phyloP scores from a whole-genome alignment of 2,888 invertebrate species.

The Flabesymbios commensalis region DNA sequence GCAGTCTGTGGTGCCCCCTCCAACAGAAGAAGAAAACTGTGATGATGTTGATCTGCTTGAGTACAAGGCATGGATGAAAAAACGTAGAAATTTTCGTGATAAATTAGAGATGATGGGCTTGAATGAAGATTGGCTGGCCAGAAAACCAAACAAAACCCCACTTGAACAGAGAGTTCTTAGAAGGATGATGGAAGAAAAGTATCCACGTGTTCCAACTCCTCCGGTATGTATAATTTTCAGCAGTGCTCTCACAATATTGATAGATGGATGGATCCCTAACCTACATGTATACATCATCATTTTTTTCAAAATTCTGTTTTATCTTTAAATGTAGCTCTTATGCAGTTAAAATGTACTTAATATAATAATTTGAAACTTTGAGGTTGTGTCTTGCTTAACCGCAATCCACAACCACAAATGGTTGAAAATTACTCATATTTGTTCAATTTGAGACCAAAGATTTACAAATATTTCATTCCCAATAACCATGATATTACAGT shows the following conservation, averaged over 20 bases:
- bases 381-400: too few relatives aligned
- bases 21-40: background rate
- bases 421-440: too few relatives aligned
- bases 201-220: slow-evolving; percentile 8
- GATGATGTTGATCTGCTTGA: slow-evolving; percentile 31
- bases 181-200: slow-evolving; percentile 34
- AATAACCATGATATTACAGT: too few relatives aligned
- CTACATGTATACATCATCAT: too few relatives aligned
- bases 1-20: background rate
- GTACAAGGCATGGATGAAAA: slow-evolving; percentile 48
- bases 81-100: slow-evolving; percentile 47
- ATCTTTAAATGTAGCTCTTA: too few relatives aligned
- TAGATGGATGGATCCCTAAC: background rate
- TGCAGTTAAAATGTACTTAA: too few relatives aligned
- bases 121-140: slow-evolving; percentile 45
- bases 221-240: slow-evolving; percentile 22
- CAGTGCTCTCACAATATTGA: background rate
- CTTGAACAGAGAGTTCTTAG: slow-evolving; percentile 49
- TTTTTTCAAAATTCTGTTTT: too few relatives aligned
- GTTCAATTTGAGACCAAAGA: too few relatives aligned
- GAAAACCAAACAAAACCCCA: slow-evolving; percentile 51
- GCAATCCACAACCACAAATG: too few relatives aligned
- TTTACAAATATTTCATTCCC: too few relatives aligned
- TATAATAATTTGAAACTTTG: too few relatives aligned
- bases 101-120: slow-evolving; percentile 51